phyloP scores from a whole-genome alignment of 2,797 vertebrate species.

The Helarctos malayanus region DNA sequence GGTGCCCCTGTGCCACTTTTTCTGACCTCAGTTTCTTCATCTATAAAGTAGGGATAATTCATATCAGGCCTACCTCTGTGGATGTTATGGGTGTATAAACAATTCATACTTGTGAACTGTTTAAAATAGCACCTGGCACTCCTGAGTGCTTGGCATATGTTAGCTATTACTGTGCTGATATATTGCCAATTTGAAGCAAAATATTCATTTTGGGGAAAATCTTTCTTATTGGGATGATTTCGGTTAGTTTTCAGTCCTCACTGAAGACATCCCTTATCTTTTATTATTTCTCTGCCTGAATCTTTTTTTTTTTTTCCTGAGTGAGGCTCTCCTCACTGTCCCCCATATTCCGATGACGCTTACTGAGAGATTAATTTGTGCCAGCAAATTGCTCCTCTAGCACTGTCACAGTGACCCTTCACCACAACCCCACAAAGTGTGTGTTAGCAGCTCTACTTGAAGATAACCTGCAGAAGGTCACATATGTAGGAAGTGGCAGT shows the following conservation, averaged over 20 bases:
- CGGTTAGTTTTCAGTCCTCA: not conserved
- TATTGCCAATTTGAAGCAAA: not conserved
- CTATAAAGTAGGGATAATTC: not conserved
- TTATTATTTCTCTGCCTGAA: not conserved
- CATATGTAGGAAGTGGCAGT: not conserved
- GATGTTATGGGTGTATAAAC: not conserved
- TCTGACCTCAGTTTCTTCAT: not conserved
- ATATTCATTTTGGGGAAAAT: not conserved
- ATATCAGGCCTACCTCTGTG: not conserved
- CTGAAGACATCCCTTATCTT: not conserved
- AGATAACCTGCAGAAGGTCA: not conserved
- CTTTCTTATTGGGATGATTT: not conserved
- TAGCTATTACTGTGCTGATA: not conserved
- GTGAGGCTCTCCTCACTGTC: not conserved
- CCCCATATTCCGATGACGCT: not conserved
- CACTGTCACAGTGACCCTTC: accelerated
- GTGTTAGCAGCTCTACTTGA: not conserved
- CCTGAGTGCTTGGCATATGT: not conserved
- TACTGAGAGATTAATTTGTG: not conserved
- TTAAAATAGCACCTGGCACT: not conserved
- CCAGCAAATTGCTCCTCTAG: no score
- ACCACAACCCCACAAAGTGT: not conserved
- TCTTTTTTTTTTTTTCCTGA: not conserved
- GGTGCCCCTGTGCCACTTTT: not conserved
- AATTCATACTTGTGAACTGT: not conserved